Evolutionary conservation across 1,140 invertebrate genomes (phyloP).

Genomic region (Odontomachus brunneus): DNA sequence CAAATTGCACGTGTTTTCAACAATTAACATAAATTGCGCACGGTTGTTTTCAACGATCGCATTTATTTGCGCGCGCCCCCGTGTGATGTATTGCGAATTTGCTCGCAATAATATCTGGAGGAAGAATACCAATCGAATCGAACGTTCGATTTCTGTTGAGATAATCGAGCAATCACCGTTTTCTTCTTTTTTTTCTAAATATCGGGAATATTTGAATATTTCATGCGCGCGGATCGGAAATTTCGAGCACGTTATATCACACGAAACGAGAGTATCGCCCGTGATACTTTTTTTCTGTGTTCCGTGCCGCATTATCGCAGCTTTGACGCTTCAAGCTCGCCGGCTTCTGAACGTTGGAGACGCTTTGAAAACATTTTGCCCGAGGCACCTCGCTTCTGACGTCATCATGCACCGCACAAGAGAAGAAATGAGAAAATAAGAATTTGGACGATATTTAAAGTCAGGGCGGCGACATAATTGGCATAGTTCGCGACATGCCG

Average conservation of each 20-base stretch:
- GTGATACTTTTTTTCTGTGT: conserved; percentile 20
- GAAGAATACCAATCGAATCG: too few species aligned
- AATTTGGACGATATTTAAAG: not conserved
- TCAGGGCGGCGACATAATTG: not conserved
- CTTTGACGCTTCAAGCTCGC: conserved; percentile 65
- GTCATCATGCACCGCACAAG: conserved; percentile 40
- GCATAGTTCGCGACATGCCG: not conserved
- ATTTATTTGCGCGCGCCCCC: not conserved
- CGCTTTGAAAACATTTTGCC: conserved; percentile 50
- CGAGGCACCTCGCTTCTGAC: conserved; percentile 45
- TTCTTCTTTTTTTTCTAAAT: not conserved
- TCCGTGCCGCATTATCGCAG: conserved; percentile 39
- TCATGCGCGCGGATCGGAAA: not conserved
- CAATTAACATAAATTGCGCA: not conserved
- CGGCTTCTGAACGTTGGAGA: conserved; percentile 50
- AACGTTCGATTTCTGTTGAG: too few species aligned
- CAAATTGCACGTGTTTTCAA: not conserved
- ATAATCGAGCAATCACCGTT: too few species aligned
- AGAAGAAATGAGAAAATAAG: conserved; percentile 4
- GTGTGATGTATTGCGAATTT: not conserved
- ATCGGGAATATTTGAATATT: conserved; percentile 1
- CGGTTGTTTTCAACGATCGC: not conserved
- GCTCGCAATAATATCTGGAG: not conserved
- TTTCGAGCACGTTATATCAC: conserved; percentile 7
- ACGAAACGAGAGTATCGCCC: conserved; percentile 17